Percentiles rank a stretch among this genome's conserved stretches.
Conservation (phyloP, 2,797 vertebrate genomes). For the Chiroxiphia lanceolata region DNA sequence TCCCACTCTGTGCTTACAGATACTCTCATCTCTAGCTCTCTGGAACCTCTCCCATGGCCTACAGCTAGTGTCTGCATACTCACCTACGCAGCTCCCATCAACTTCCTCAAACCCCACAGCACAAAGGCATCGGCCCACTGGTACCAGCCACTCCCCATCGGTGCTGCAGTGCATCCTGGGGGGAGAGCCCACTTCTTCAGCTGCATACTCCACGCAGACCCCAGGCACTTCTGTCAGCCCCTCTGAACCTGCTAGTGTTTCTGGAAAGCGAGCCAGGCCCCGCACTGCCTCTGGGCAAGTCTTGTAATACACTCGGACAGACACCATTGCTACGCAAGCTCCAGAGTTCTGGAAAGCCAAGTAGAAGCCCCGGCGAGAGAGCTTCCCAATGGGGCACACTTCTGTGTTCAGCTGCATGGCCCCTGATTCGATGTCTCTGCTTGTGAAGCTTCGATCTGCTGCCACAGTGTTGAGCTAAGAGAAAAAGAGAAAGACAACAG, state of each 20-base stretch:
- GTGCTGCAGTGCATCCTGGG: slow-evolving; percentile 79
- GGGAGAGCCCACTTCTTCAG: slow-evolving; percentile 33
- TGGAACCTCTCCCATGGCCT: not conserved
- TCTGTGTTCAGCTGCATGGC: slow-evolving; percentile 75
- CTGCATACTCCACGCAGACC: slow-evolving; percentile 65
- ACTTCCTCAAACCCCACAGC: slow-evolving; percentile 73
- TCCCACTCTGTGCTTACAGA: not conserved
- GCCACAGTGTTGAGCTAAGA: slow-evolving; percentile 77
- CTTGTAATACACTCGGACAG: slow-evolving; percentile 78
- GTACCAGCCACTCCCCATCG: slow-evolving; percentile 76
- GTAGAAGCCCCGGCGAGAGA: slow-evolving; percentile 77
- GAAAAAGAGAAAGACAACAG: not conserved
- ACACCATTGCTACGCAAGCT: slow-evolving; percentile 76
- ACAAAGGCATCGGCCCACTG: slow-evolving; percentile 71
- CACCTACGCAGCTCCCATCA: slow-evolving; percentile 69
- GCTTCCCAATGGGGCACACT: slow-evolving; percentile 65
- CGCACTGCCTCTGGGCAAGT: slow-evolving; percentile 66
- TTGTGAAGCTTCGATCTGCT: slow-evolving; percentile 78
- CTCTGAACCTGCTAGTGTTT: slow-evolving; percentile 64
- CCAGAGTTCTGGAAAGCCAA: slow-evolving; percentile 80
- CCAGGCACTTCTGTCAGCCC: slow-evolving; percentile 71
- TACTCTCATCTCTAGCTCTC: not conserved
- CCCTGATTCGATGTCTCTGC: slow-evolving; percentile 64
- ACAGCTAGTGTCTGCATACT: slow-evolving; percentile 35
- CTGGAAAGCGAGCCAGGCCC: slow-evolving; percentile 70